Conservation (phyloP, 1,140 invertebrate species). For the Aphidius gifuensis region DNA sequence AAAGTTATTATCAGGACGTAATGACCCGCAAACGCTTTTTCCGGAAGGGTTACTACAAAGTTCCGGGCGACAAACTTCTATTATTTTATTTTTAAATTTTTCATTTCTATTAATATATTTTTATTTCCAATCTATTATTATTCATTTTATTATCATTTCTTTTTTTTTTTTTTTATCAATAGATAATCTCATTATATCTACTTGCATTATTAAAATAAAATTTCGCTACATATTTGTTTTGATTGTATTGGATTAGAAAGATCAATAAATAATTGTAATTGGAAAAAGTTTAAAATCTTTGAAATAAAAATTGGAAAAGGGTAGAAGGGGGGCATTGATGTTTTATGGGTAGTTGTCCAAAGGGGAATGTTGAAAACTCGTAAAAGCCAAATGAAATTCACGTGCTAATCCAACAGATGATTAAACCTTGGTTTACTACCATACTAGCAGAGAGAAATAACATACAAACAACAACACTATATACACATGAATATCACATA, state of each 20-base stretch:
- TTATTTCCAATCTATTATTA: not conserved
- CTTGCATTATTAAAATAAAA: too few species aligned
- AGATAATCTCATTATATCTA: too few species aligned
- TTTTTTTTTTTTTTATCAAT: too few species aligned
- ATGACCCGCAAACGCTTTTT: slow-evolving; percentile 57
- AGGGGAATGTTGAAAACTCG: slow-evolving; percentile 50
- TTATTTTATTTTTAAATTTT: slow-evolving; percentile 16
- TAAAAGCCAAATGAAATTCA: slow-evolving; percentile 54
- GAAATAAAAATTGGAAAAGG: too few species aligned
- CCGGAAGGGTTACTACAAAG: slow-evolving; percentile 48
- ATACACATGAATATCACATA: slow-evolving; percentile 5
- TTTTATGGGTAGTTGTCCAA: too few species aligned
- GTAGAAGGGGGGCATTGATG: too few species aligned
- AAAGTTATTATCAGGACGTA: slow-evolving; percentile 53
- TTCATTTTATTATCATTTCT: not conserved
- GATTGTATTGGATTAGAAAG: too few species aligned
- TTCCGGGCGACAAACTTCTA: slow-evolving; percentile 17
- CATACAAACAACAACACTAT: not conserved
- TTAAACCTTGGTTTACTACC: slow-evolving; percentile 43
- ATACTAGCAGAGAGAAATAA: slow-evolving; percentile 27
- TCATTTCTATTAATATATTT: not conserved
- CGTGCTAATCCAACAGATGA: slow-evolving; percentile 45
- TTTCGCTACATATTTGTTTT: too few species aligned
- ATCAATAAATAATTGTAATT: too few species aligned
- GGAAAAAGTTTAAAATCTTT: too few species aligned